Evolutionary conservation across 2,888 invertebrate genomes (phyloP), one percentile per base, ranked within the genome.

Genomic region (Dryococelus australis): DNA sequence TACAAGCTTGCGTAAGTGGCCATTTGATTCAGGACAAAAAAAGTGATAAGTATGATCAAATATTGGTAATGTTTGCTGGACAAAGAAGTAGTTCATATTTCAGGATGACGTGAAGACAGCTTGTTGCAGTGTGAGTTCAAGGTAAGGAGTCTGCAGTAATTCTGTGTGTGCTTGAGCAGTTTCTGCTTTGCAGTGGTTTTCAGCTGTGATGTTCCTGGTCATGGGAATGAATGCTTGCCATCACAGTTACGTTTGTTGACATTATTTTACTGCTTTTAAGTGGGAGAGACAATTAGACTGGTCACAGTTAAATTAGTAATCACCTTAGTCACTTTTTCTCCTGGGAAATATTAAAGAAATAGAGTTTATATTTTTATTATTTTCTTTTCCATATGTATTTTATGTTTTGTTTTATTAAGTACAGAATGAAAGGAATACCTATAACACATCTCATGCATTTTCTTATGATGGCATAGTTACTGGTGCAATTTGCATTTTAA

Each of bases 91-190:
- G 65, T 16, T 65, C 65, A 65, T 65, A 65, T 65, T 65, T 65
- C 65, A 65, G 65, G 65, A 65, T 65, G n/a, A 65, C 8, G 24
- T 65, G 65, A 65, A 65, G 65, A 65, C 65, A n/a, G n/a, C 65
- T 65, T 20, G 65, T 16, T 65, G 65, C 65, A n/a, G 65, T 65
- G 65, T 24, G 65, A n/a, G 65, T 65, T 9, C n/a, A 65, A 65
- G 65, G 65, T 65, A 65, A 65, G 65, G 16, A 65, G 65, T 24
- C 65, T 65, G 24, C 65, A 65, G n/a, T 65, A 65, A 12, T n/a
- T 65, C 20, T 65, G 65, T 65, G 65, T 65, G 20, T 65, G 65
- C 65, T 65, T 65, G 65, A 65, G 65, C 65, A 65, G 65, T 65
- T 65, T 65, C 65, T 20, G 65, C n/a, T 65, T 65, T 65, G n/a